Evolutionary conservation across 1,140 invertebrate species (phyloP).

Genomic region (Neodiprion fabricii): DNA sequence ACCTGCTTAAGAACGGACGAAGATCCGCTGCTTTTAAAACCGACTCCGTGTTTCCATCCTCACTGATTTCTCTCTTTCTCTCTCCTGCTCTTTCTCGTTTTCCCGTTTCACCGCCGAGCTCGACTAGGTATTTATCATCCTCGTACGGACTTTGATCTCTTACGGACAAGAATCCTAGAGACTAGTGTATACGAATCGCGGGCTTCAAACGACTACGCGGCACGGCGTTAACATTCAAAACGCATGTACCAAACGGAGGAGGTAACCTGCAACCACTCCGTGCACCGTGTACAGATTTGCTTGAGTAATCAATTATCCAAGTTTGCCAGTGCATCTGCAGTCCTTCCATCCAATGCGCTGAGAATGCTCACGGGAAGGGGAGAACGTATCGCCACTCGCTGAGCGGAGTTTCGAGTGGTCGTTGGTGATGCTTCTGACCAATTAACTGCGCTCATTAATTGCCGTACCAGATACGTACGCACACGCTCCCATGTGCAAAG

Average conservation of each 20-base stretch:
- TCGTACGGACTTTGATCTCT: neutral
- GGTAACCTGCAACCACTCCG: neutral
- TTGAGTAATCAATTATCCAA: slow-evolving; percentile 3
- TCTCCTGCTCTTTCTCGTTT: too few species aligned
- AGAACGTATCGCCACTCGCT: neutral
- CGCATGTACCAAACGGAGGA: neutral
- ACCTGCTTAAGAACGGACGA: neutral
- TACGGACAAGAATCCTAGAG: neutral
- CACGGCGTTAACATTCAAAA: neutral
- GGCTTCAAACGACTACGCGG: neutral
- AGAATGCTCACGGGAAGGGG: neutral
- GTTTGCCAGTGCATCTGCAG: neutral
- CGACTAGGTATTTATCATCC: neutral
- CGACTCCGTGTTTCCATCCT: too few species aligned
- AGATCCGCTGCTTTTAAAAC: neutral
- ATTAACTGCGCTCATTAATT: slow-evolving; percentile 5
- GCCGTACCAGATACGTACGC: neutral
- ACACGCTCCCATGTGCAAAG: neutral
- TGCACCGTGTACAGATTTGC: slow-evolving; percentile 7
- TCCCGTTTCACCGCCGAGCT: neutral
- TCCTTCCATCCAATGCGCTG: neutral
- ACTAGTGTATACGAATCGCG: neutral
- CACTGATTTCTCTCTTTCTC: too few species aligned
- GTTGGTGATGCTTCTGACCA: neutral
- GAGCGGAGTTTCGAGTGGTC: neutral